Conservation (phyloP, 2,888 invertebrate species). For the Scaptomyza reducta region DNA sequence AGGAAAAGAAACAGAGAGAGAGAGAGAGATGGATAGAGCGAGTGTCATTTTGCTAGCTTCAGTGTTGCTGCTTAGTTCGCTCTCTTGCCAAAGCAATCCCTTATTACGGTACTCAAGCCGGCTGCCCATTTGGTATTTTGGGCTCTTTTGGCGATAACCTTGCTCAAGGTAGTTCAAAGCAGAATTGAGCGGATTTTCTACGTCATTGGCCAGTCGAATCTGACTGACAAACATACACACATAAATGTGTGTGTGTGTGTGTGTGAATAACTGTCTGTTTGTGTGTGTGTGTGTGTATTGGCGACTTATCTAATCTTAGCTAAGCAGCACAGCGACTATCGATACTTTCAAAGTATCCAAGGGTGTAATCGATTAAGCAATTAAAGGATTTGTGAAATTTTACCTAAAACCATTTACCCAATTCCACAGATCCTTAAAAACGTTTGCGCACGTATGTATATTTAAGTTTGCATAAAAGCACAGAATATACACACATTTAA, state of each 20-base stretch:
- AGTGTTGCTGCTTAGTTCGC: not conserved
- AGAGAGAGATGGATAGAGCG: not conserved
- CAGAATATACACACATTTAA: not conserved
- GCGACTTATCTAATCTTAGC: constrained; percentile 44
- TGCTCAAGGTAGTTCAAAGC: constrained; percentile 58
- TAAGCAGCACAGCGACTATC: constrained; percentile 24
- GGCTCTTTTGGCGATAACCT: constrained; percentile 50
- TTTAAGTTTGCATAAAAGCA: not conserved
- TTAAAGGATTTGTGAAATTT: constrained; percentile 20
- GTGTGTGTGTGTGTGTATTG: not conserved
- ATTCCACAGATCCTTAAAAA: constrained; percentile 3
- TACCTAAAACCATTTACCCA: not conserved
- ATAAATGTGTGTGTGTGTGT: not conserved
- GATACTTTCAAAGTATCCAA: constrained; percentile 23
- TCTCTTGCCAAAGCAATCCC: constrained; percentile 4
- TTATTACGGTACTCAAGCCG: constrained; percentile 23
- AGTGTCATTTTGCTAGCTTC: not conserved
- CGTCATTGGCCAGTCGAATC: constrained; percentile 22
- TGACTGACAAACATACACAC: not conserved
- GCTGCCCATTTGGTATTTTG: constrained; percentile 31
- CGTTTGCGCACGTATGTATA: not conserved
- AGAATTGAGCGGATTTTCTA: constrained; percentile 40
- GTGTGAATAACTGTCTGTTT: not conserved
- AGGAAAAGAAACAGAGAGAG: not conserved
- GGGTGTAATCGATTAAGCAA: constrained; percentile 13